Base-by-base conservation (phyloP, 1,140 invertebrate species). In the Scaptodrosophila lebanonensis region DNA sequence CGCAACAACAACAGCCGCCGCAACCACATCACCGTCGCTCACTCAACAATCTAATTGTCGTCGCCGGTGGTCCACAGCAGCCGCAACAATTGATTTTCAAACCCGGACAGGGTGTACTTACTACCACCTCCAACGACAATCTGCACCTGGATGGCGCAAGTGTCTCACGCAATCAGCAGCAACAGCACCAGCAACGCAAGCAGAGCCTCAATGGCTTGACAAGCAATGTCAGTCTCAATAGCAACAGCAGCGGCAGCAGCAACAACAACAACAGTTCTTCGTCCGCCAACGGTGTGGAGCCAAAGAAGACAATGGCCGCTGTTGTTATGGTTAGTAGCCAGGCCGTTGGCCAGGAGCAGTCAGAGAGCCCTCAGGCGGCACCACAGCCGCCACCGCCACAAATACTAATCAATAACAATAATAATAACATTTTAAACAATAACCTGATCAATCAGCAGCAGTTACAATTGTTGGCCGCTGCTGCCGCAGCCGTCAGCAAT, bases 251-350 rank as follows among this genome's bases (percentile, higher is more conserved):
- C 48, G 16, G 16, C 69, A 70, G 35, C 49, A 60, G 20, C 71
- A 67, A 52, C 84, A 84, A 52, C n/a, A n/a, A n/a, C n/a, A n/a
- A n/a, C n/a, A n/a, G n/a, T n/a, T n/a, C n/a, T n/a, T n/a, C n/a
- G n/a, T n/a, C n/a, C n/a, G n/a, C n/a, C n/a, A n/a, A n/a, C n/a
- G n/a, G n/a, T n/a, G n/a, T n/a, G n/a, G n/a, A n/a, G n/a, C 51
- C 73, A 63, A 85, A 86, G 64, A 85, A 86, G 59, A 83, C 79
- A 17, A 86, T 86, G 84, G 77, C 84, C 33, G 68, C 79, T 11
- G 84, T 85, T 30, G 84, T 85, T n/a, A 83, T 86, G 84, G 84
- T 86, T 84, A 86, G 84, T 86, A 83, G 25, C 58, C 32, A 85
- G 30, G 53, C 62, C 25, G 27, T 43, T 54, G 61, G 54, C 33